Evolutionary conservation across 2,888 invertebrate species (phyloP), one percentile per base, ranked within the genome.

Genomic region (Chrysolina oricalcia): DNA sequence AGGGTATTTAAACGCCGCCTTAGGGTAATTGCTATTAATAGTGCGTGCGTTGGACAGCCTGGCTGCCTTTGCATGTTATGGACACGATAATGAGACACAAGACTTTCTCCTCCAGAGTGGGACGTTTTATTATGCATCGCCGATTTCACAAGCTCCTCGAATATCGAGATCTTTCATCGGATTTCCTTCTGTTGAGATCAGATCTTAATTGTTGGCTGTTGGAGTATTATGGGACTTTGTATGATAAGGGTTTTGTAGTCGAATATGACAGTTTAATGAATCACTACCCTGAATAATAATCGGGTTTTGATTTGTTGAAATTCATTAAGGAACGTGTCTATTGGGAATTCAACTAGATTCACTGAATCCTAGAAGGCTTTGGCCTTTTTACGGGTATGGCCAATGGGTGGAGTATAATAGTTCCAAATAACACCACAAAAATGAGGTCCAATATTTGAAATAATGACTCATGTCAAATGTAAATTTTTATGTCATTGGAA

Each of bases 1-100:
- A 82, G 86, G 84, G 84, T 85, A 86, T 86, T 87, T 86, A 86
- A 85, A 85, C 85, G 87, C 85, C 87, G 87, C 87, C 87, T 87
- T 86, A 81, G 87, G 87, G 86, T 87, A 87, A 87, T 87, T 87
- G 86, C 84, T 86, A 86, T 86, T 87, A 87, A 87, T 87, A 86
- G 87, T 84, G 87, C 83, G 83, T 87, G 87, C 86, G 86, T 85
- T 79, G 86, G 87, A 87, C 87, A 87, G 87, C 85, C 83, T 71
- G 77, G 78, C 76, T 76, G 80, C 80, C 84, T 86, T 87, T 87
- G 87, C 87, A 87, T 87, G 87, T 86, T 86, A 85, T 85, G 86
- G 87, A 87, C 87, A 87, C 86, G 86, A 86, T 87, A 87, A 87
- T 87, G 87, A 87, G 87, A 85, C 82, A 80, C 80, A 77, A 80